phyloP scores from a whole-genome alignment of 2,888 invertebrate species.

The Brenthis ino region DNA sequence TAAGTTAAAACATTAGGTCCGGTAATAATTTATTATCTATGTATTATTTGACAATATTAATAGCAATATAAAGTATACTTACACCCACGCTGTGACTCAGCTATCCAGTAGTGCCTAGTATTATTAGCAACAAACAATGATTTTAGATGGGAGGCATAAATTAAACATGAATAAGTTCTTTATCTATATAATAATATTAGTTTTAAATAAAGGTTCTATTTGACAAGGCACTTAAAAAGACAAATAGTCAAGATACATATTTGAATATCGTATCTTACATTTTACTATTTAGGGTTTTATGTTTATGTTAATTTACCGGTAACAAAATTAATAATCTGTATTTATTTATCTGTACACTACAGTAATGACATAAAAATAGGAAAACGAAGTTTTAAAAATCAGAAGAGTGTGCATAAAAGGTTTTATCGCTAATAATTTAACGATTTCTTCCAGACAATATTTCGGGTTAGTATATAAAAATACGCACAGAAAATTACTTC shows the following conservation, averaged over 20 bases:
- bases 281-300: no score
- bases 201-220: background rate
- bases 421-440: no score
- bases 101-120: conserved; percentile 12
- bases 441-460: no score
- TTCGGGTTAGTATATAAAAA: no score
- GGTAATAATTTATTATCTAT: background rate
- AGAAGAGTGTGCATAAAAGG: no score
- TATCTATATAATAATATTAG: conserved; percentile 6
- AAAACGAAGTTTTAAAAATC: no score
- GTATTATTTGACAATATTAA: conserved; percentile 1
- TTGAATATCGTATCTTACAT: no score
- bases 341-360: no score
- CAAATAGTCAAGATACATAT: background rate
- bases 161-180: conserved; percentile 13
- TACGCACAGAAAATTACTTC: no score
- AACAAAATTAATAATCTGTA: no score
- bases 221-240: background rate
- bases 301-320: no score
- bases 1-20: background rate
- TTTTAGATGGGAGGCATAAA: conserved; percentile 22
- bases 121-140: conserved; percentile 24
- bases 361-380: no score
- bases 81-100: conserved; percentile 15
- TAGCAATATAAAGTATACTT: background rate